phyloP scores from a whole-genome alignment of 2,888 invertebrate genomes.

The Apodemia hepburni region DNA sequence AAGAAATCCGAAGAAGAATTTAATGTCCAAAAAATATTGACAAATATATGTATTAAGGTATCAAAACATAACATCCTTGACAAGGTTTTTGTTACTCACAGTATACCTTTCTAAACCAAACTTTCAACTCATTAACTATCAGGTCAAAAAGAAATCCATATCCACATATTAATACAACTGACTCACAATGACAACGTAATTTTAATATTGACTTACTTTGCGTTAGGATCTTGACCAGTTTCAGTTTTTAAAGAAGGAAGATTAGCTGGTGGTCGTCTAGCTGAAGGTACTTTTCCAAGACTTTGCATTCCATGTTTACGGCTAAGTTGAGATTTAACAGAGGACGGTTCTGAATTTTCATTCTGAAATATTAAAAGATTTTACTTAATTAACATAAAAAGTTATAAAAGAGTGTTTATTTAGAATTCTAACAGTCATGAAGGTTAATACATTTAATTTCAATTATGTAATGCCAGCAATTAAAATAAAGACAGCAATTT shows the following conservation, averaged over 20 bases:
- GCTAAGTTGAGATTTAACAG: slow-evolving; percentile 93
- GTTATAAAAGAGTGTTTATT: background rate
- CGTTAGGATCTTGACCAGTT: slow-evolving; percentile 77
- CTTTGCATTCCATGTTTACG: slow-evolving; percentile 99
- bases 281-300: slow-evolving; percentile 99
- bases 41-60: no score
- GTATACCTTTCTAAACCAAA: no score
- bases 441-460: background rate
- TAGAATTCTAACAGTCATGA: background rate
- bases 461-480: no score
- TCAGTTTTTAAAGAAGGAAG: slow-evolving; percentile 99
- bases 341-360: slow-evolving; percentile 92
- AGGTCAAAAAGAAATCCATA: no score
- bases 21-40: no score
- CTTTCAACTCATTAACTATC: no score
- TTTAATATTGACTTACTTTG: slow-evolving; percentile 51
- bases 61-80: no score
- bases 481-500: no score
- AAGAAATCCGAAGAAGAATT: no score
- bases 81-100: no score
- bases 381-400: background rate
- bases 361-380: slow-evolving; percentile 76
- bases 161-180: no score
- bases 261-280: slow-evolving; percentile 98
- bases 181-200: no score